phyloP scores from a whole-genome alignment of 2,888 invertebrate genomes.

The Sthenelais limicola region DNA sequence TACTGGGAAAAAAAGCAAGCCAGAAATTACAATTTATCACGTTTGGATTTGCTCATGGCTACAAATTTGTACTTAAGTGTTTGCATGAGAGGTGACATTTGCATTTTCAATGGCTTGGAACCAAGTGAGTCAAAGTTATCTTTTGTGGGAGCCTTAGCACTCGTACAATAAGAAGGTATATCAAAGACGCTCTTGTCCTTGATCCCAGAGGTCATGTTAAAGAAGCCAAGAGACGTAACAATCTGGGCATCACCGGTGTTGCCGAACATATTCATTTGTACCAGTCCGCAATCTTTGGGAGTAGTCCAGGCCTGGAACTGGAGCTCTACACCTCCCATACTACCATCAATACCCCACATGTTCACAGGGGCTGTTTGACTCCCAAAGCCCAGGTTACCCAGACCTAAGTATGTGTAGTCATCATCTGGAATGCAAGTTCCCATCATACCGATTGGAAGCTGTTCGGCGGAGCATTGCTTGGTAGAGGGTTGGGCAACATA shows the following conservation, averaged over 20 bases:
- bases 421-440: constrained; percentile 28
- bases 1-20: no score
- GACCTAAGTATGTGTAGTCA: constrained; percentile 20
- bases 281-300: not conserved
- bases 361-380: not conserved
- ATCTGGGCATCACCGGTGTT: not conserved
- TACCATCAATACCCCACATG: not conserved
- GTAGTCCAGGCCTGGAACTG: constrained; percentile 15
- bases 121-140: not conserved
- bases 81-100: not conserved
- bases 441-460: constrained; percentile 10
- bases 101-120: no score
- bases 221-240: constrained; percentile 7
- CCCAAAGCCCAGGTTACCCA: not conserved
- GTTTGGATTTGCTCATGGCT: not conserved
- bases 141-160: not conserved
- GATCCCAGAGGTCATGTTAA: constrained; percentile 19
- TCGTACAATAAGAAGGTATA: constrained; percentile 8
- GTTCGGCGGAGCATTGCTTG: constrained; percentile 7
- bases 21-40: no score
- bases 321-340: constrained; percentile 11
- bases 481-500: constrained; percentile 9
- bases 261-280: not conserved
- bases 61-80: constrained; percentile 3
- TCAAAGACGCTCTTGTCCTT: constrained; percentile 18